Percentiles rank a stretch among this genome's conserved stretches.
Conservation (phyloP, 2,113 vertebrate species). For the Delphinapterus leucas region DNA sequence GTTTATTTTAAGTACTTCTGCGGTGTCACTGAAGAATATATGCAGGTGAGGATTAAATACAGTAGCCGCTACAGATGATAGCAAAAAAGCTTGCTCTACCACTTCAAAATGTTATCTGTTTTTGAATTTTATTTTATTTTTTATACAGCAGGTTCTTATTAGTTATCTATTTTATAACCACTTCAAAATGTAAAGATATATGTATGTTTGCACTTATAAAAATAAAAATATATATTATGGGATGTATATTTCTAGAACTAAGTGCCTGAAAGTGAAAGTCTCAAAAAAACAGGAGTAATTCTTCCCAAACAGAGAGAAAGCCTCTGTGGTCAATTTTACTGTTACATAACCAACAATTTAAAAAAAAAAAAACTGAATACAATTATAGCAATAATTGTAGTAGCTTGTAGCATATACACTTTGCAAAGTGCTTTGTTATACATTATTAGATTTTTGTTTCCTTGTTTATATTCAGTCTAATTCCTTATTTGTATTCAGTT, state of each 20-base stretch:
- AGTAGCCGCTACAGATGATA: not conserved
- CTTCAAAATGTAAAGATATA: not conserved
- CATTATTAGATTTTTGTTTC: not conserved
- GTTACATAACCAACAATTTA: not conserved
- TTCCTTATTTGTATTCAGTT: not conserved
- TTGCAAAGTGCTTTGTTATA: not conserved
- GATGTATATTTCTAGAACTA: not conserved
- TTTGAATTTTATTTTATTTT: too few relatives aligned
- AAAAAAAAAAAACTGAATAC: not conserved
- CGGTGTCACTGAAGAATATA: not conserved
- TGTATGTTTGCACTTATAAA: not conserved
- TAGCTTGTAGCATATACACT: not conserved
- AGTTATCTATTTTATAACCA: not conserved
- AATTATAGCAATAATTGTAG: not conserved
- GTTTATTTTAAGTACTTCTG: not conserved
- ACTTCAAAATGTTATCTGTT: not conserved
- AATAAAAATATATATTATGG: not conserved
- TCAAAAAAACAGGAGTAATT: not conserved
- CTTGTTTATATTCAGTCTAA: not conserved
- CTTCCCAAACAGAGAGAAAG: not conserved
- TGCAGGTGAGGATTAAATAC: not conserved
- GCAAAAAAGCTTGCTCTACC: not conserved
- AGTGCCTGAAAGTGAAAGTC: not conserved
- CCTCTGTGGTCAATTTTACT: not conserved
- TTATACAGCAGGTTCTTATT: too few relatives aligned